A percentile compares a stretch with the other conserved stretches of the same genome.
These are phyloP conservation scores for Aleiodes testaceus DNA, from an alignment of 2,888 invertebrate genomes.

Conservation along the genomic window DNA sequence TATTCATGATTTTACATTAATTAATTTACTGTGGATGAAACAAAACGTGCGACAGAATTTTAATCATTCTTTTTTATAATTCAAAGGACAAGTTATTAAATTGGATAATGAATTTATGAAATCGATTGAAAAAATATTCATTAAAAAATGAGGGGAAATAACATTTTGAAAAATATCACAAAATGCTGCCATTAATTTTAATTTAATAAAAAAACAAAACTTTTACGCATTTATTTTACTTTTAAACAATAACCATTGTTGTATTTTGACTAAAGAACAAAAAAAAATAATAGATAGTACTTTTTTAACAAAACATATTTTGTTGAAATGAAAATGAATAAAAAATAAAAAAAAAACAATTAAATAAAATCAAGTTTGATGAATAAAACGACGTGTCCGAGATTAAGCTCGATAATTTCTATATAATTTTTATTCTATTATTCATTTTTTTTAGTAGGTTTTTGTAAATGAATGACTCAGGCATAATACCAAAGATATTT, in stretches of 20 bases:
- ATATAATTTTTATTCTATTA: not conserved
- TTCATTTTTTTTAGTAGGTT: slow-evolving; percentile 51
- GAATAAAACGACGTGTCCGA: slow-evolving; percentile 36
- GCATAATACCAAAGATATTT: slow-evolving; percentile 72
- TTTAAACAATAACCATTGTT: no score
- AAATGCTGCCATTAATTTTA: slow-evolving; percentile 22
- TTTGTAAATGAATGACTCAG: slow-evolving; percentile 66
- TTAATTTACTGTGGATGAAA: no score
- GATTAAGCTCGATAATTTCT: slow-evolving; percentile 40
- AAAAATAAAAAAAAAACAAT: slow-evolving; percentile 18
- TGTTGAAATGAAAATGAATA: slow-evolving; percentile 34
- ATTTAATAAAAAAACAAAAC: not conserved
- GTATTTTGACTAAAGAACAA: no score
- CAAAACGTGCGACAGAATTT: slow-evolving; percentile 1
- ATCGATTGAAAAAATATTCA: not conserved
- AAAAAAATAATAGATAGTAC: slow-evolving; percentile 25
- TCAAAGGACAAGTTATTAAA: no score
- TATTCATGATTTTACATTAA: not conserved
- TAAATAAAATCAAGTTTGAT: slow-evolving; percentile 41
- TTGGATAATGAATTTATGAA: no score
- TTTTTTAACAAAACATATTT: slow-evolving; percentile 37
- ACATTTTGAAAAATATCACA: not conserved
- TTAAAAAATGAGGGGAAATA: no score
- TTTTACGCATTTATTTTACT: not conserved
- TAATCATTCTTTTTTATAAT: not conserved